Conservation (phyloP, 2,797 vertebrate species). For the Artibeus jamaicensis region DNA sequence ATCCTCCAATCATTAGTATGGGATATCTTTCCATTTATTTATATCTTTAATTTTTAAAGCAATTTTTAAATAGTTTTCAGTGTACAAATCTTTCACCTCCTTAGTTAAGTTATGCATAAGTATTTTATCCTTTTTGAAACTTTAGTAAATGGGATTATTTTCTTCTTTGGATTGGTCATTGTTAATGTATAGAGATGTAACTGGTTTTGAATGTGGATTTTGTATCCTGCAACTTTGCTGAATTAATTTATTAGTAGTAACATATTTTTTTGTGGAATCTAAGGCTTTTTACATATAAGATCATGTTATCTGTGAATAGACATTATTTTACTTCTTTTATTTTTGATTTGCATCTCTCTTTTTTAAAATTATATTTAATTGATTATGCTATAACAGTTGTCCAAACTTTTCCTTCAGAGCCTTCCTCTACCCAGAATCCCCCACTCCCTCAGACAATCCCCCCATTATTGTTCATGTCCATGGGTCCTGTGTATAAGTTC, state of each 20-base stretch:
- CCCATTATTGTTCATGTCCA: no score
- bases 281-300: neutral
- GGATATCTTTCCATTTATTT: neutral
- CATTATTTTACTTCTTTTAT: neutral
- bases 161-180: neutral
- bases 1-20: neutral
- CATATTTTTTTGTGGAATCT: neutral
- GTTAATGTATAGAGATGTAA: neutral
- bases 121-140: neutral
- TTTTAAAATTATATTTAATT: no score
- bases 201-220: neutral
- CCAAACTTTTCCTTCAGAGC: no score
- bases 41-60: neutral
- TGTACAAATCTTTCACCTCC: neutral
- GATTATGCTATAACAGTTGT: no score
- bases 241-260: neutral
- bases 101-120: neutral
- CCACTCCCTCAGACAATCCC: no score
- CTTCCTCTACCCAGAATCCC: no score
- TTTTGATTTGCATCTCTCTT: neutral
- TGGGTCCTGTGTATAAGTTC: no score
- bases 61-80: neutral
- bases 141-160: neutral
- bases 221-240: neutral
- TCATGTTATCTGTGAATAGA: neutral